Percentiles rank a stretch among this genome's conserved stretches.
Conservation (phyloP, 2,113 vertebrate species). For the Petaurus breviceps region DNA sequence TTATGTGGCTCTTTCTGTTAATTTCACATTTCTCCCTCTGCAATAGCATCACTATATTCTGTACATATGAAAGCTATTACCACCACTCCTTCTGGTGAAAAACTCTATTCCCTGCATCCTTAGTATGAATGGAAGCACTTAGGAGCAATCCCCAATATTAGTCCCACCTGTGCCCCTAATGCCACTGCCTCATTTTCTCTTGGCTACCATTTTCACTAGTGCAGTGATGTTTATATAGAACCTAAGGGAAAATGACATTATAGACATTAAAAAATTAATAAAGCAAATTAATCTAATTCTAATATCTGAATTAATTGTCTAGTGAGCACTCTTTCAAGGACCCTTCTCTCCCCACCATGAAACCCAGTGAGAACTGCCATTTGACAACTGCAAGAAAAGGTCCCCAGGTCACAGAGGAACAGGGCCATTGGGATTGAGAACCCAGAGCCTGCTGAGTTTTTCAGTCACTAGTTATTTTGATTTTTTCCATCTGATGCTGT, state of each 20-base stretch:
- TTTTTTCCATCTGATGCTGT: slow-evolving; percentile 68
- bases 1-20: background rate
- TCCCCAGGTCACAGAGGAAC: slow-evolving; percentile 23
- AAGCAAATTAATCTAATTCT: background rate
- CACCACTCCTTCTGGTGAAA: background rate
- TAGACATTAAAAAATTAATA: slow-evolving; percentile 53
- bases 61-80: background rate
- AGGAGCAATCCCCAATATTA: background rate
- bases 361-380: background rate
- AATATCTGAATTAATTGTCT: background rate
- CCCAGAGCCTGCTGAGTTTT: slow-evolving; percentile 53
- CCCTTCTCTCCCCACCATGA: background rate
- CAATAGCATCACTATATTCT: background rate
- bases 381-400: slow-evolving; percentile 5
- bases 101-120: background rate
- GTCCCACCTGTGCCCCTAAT: background rate
- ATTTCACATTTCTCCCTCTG: background rate
- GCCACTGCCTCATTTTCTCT: background rate
- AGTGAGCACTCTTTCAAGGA: background rate
- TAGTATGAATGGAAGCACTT: background rate
- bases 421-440: slow-evolving; percentile 53
- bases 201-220: background rate
- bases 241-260: slow-evolving; percentile 4
- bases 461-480: slow-evolving; percentile 66
- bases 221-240: background rate